Conservation (phyloP, 2,797 vertebrate species). For the Chaenodraco wilsoni region DNA sequence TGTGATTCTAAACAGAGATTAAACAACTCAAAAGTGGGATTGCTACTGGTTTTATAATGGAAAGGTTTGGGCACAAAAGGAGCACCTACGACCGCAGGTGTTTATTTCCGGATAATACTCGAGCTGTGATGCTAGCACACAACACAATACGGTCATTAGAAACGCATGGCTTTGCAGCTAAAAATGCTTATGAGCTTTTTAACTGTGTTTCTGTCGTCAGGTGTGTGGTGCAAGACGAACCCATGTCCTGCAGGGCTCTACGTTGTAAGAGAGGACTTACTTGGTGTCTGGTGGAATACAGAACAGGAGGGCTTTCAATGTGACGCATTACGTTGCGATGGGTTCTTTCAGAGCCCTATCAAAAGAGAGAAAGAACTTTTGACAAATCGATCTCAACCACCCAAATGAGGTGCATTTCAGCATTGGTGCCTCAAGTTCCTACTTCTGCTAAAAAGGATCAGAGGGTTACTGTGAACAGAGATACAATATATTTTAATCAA, state of each 20-base stretch:
- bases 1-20: conserved; percentile 57
- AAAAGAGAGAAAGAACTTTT: conserved; percentile 57
- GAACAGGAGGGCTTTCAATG: conserved; percentile 61
- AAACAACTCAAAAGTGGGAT: conserved; percentile 57
- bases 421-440: conserved; percentile 86
- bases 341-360: conserved; percentile 79
- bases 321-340: conserved; percentile 47
- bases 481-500: conserved; percentile 73
- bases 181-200: conserved; percentile 67
- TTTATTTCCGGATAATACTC: conserved; percentile 71
- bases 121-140: conserved; percentile 78
- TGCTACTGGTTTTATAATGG: conserved; percentile 55
- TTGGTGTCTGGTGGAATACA: conserved; percentile 52
- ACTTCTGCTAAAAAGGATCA: conserved; percentile 60
- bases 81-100: conserved; percentile 78
- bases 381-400: conserved; percentile 72
- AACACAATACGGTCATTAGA: conserved; percentile 65
- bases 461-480: conserved; percentile 72
- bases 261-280: conserved; percentile 68
- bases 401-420: conserved; percentile 88
- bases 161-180: conserved; percentile 79
- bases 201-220: conserved; percentile 60
- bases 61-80: conserved; percentile 72
- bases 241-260: conserved; percentile 82
- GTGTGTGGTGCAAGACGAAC: conserved; percentile 72